Evolutionary conservation across 2,888 invertebrate genomes (phyloP), one percentile per base, ranked within the genome.

Genomic region (Nebria salina): DNA sequence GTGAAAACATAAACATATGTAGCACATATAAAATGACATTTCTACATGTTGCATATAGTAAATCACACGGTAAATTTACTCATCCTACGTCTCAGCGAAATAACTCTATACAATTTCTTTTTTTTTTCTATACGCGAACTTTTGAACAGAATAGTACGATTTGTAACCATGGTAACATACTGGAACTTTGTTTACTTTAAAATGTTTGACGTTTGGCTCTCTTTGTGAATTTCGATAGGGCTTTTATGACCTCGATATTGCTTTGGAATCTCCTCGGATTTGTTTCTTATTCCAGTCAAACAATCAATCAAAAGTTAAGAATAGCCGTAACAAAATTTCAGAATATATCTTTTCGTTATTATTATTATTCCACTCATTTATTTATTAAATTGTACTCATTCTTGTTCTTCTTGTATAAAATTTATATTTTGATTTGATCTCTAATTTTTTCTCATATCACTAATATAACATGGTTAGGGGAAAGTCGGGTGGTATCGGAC

Each of bases 181-280:
- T 54, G 54, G 7, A 54, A 54, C 54, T 3, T 11, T 54, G 54
- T 54, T 54, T 54, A 54, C 54, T 54, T 54, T 54, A 54, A 54
- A 54, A 54, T 54, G 54, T 54, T 54, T 54, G 54, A 54, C 54
- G 54, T 54, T 54, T 54, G 54, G 54, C 54, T 54, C 54, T 54
- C 54, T 54, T 54, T 54, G 54, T 54, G 54, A 54, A 13, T 54
- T 54, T 54, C 54, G 54, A 54, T 54, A 54, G 54, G 54, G 54
- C 54, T 54, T 54, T 54, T 54, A 54, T 54, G 54, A 54, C 54
- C 54, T 54, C 54, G 54, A 54, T 54, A 54, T 54, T 54, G 54
- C 54, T 13, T 54, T 13, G 8, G 54, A 54, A 54, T 7, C 8
- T 13, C 54, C 4, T 13, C 8, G 54, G 11, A 54, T 54, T 34